Evolutionary conservation across 2,888 invertebrate species (phyloP), one percentile per base, ranked within the genome.

Genomic region (Dynastes grantii): DNA sequence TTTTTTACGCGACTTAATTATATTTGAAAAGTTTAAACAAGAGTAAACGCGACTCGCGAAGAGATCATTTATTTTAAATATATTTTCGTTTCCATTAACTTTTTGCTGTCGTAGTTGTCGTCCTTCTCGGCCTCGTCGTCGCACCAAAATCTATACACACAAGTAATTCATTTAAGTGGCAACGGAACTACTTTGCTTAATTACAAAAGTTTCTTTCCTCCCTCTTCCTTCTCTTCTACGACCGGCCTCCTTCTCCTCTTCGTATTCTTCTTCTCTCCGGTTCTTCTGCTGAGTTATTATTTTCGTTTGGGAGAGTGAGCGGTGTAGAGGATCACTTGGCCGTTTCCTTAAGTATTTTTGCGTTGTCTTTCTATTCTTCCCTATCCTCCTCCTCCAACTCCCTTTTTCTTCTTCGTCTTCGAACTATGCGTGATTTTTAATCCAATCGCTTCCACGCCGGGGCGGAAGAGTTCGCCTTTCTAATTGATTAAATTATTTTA

Each of bases 181-280:
- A 63, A 49, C 63, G 71, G 76, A 78, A 78, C 78, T 78, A 78
- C 78, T 78, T 76, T 68, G 78, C 68, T 78, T 78, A 78, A 78
- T 78, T 78, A 76, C 78, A 58, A 78, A 78, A 78, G 76, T 78
- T 78, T 78, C 63, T 71, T 45, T 67, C 11, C 49, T 73, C 55
- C 22, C 16, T 45, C 45, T 11, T n/a, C 22, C 22, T 58, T 9
- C 8, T 8, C 55, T 22, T 58, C 22, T 22, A 58, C 55, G 16
- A 8, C 22, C 45, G 45, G 55, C 22, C 55, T 1, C 55, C 55
- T 53, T 53, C 4, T 27, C 16, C 55, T 58, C 55, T 58, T 22
- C 55, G 13, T 58, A 22, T 22, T 22, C 55, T 22, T 22, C 22
- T 16, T 58, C 55, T 8, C 8, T 22, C 55, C 58, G 55, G 16